Conservation (phyloP, 2,888 invertebrate genomes). For the Thymelicus lineola region DNA sequence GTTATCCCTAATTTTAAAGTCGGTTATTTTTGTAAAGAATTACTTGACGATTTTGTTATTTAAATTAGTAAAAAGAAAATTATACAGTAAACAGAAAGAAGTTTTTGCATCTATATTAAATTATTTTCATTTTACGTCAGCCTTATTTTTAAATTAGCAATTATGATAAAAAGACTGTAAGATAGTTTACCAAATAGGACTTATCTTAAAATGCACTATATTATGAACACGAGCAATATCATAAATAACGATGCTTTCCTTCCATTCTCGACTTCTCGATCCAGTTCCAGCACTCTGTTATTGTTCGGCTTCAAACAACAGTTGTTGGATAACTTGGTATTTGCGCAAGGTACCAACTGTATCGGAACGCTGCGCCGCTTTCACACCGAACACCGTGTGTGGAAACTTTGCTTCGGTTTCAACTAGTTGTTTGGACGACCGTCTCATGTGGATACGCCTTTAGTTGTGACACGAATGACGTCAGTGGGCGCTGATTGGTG, state of each 20-base stretch:
- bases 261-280: background rate
- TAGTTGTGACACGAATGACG: background rate
- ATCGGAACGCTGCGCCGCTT: constrained; percentile 67
- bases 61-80: too few species aligned
- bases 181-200: too few species aligned
- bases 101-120: too few species aligned
- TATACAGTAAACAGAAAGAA: too few species aligned
- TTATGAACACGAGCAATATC: background rate
- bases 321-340: constrained; percentile 48
- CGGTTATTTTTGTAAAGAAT: too few species aligned
- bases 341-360: constrained; percentile 68
- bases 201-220: too few species aligned
- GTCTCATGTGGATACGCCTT: constrained; percentile 50
- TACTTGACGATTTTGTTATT: too few species aligned
- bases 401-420: constrained; percentile 71
- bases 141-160: too few species aligned
- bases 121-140: too few species aligned
- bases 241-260: constrained; percentile 18
- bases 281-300: constrained; percentile 9
- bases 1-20: too few species aligned
- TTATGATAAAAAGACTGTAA: too few species aligned
- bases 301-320: constrained; percentile 32
- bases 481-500: background rate
- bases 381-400: constrained; percentile 62
- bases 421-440: constrained; percentile 46